Base-by-base conservation (phyloP, 2,888 invertebrate species). In the Caenorhabditis angaria region DNA sequence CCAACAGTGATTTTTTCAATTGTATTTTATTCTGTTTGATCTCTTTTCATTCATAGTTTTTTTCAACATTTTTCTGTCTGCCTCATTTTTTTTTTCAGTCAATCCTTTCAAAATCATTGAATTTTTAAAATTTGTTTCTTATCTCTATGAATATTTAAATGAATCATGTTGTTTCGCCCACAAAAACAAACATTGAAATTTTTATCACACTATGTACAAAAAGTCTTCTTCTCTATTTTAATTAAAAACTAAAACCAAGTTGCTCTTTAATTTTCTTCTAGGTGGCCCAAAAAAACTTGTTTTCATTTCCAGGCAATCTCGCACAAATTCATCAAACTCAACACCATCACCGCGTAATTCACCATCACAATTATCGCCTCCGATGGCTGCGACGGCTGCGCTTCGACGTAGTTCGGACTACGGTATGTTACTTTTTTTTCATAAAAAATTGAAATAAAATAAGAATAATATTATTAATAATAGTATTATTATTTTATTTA, bases 351-450 rank as follows among this genome's bases (percentile, higher is more conserved):
- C 75, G 25, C 67, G 73, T 28, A 70, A 65, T 57, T 76, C 75
- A 18, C 64, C 73, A 28, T 76, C 72, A n/a, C 76, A 75, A 51
- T 50, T 69, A 25, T 75, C 75, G 41, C 78, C 78, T 51, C 75
- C 75, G 50, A 78, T 78, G 78, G 78, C 78, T 55, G 78, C 78
- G 20, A 70, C 78, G n/a, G 73, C 78, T 51, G 73, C 78, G 55
- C 55, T 78, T 29, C 72, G 78, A 20, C 67, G 78, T 47, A 75
- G 75, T 57, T 78, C 78, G 14, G 78, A 78, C 54, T 78, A 78
- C 61, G 78, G 78, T 76, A 63, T 29, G 71, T 47, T 27, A 18
- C 14, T 10, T 27, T 14, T 14, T 54, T 54, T 24, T n/a, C 22
- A 4, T 24, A 50, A 18, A n/a, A 8, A 20, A 50, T 50, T 50